Evolutionary conservation across 1,140 invertebrate species (phyloP), one percentile per base, ranked within the genome.

Genomic region (Conus ventricosus): DNA sequence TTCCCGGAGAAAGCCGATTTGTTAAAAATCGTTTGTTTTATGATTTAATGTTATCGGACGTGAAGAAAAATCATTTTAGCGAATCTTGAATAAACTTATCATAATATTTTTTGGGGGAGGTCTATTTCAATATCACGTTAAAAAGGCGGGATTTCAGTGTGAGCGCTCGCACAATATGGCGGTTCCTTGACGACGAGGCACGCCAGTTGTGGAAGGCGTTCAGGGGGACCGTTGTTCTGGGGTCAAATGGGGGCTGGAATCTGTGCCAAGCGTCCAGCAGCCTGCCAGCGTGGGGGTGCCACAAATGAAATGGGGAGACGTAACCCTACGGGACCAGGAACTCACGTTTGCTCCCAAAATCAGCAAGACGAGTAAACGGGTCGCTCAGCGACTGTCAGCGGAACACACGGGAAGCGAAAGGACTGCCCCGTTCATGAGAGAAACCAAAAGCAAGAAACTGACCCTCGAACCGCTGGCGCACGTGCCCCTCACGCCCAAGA

Each of bases 321-420:
- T 75, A 93, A 82, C 87, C 87, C 23, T 67, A 92, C 91, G 91
- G 78, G 87, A 90, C 88, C 87, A 88, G 71, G 89, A 91, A 23
- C 87, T 90, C 81, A 90, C 90, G 84, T 94, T 92, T 90, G 88
- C 90, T 84, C 93, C 93, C 39, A 90, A 90, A 87, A 94, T 94
- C 85, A 93, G 92, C 88, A 91, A 90, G 87, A 88, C 91, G 67
- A 94, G 93, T 89, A 90, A 90, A 89, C 92, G 92, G 91, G 88
- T 93, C 86, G 91, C 91, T 67, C 88, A 84, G 23, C 87, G 88
- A 78, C 87, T 90, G 82, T 90, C 91, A 63, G 87, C 90, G 71
- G 88, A 90, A 63, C 39, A 88, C 84, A 88, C 89, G 81, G 81
- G 88, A 90, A 90, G 87, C 85, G n/a, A 87, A 89, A 63, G 91